Base-by-base conservation (phyloP, 2,113 vertebrate genomes). In the Nettapus auritus region DNA sequence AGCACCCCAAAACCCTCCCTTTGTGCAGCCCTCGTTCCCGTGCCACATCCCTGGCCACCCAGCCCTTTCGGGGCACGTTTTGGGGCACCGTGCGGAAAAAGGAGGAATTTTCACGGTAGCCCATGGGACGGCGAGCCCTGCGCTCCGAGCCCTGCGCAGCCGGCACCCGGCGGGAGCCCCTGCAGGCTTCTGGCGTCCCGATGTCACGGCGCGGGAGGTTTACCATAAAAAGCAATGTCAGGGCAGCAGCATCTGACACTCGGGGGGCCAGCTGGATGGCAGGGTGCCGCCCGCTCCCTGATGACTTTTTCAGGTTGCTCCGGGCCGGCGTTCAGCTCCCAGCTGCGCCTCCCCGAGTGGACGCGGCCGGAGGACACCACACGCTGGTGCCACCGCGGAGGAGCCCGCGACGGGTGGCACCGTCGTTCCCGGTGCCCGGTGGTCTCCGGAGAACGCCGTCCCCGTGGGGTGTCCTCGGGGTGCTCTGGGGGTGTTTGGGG, bases 221-320 rank as follows among this genome's bases (percentile, higher is more conserved):
- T 55, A 25, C 92, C 91, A 93, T 83, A 95, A 96, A 95, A 88
- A 96, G 90, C 88, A 33, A 90, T n/a, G 85, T 60, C 86, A 77
- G 89, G 84, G 82, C 66, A 82, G 91, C 78, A 86, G 85, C 82
- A 88, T 74, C 74, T 90, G 93, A 83, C 67, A 80, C 29, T 0
- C 50, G 63, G 17, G 21, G 42, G 17, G 82, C 89, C 96, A 93
- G 91, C 86, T 82, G 95, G 66, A 56, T 8, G 31, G 28, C 56
- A 12, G 84, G 82, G 66, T 36, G 81, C 88, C 82, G 34, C 71
- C 42, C 60, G 46, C 46, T 93, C 75, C 78, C 88, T 93, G 88
- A 95, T 93, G 88, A 59, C 68, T 96, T 96, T 95, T 44, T n/a
- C 86, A 95, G 87, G 71, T 95, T 29, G 74, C 26, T 3, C 67